Conservation (phyloP, 2,113 vertebrate species). For the Muscicapa adusta region DNA sequence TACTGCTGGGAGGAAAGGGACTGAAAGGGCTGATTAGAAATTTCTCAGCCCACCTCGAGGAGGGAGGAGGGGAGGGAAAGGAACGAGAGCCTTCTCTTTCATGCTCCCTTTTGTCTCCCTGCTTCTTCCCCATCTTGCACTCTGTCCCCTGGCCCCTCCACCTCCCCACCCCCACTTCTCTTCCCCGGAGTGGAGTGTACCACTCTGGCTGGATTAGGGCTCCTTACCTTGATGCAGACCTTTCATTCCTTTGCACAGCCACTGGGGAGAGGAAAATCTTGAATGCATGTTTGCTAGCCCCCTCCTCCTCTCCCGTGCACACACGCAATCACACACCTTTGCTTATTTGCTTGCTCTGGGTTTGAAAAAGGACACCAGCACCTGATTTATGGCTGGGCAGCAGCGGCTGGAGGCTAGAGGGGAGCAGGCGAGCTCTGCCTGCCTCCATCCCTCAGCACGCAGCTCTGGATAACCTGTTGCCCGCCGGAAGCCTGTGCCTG, state of each 20-base stretch:
- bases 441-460: background rate
- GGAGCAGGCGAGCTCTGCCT: background rate
- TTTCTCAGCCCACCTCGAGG: slow-evolving; percentile 47
- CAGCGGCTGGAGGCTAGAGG: background rate
- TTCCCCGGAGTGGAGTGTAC: slow-evolving; percentile 10
- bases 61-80: background rate
- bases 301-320: background rate
- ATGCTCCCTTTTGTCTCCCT: slow-evolving; percentile 16
- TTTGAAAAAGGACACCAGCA: background rate
- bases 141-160: slow-evolving; percentile 15
- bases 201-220: slow-evolving; percentile 11
- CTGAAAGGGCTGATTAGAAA: slow-evolving; percentile 57
- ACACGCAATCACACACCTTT: background rate
- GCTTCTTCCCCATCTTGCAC: slow-evolving; percentile 40
- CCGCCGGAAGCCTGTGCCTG: background rate
- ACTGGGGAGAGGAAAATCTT: slow-evolving; percentile 5
- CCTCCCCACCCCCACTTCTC: slow-evolving; percentile 39
- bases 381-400: background rate
- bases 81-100: background rate
- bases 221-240: slow-evolving; percentile 44
- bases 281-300: background rate
- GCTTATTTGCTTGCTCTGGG: background rate
- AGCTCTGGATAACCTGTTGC: slow-evolving; percentile 67
- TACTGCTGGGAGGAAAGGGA: slow-evolving; percentile 3
- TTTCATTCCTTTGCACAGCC: slow-evolving; percentile 24